Conservation (phyloP, 2,888 invertebrate genomes). For the Pseudococcus jackbeardsleyi region DNA sequence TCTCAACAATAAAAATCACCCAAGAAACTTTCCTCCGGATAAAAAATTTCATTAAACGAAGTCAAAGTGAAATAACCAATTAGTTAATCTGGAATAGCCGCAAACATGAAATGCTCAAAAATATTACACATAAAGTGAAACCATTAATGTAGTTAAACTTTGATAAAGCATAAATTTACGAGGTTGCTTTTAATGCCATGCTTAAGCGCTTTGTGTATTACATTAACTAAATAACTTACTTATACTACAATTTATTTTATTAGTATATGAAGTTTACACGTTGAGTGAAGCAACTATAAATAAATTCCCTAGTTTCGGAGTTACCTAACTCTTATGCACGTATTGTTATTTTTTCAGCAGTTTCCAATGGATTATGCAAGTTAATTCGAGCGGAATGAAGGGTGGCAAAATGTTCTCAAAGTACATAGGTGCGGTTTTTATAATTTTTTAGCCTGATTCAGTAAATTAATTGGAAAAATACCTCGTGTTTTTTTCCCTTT, state of each 20-base stretch:
- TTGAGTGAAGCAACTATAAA: conserved; percentile 6
- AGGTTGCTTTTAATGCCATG: conserved; percentile 13
- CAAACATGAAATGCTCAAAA: neutral
- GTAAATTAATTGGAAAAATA: no score
- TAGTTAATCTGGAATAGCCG: neutral
- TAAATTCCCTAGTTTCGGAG: neutral
- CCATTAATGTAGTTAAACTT: conserved; percentile 24
- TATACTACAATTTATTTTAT: conserved; percentile 22
- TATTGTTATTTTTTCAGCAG: neutral
- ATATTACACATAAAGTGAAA: neutral
- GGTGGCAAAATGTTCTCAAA: neutral
- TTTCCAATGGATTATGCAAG: conserved; percentile 1
- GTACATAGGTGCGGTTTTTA: no score
- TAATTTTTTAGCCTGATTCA: no score
- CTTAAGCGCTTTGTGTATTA: neutral
- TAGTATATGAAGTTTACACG: conserved; percentile 10
- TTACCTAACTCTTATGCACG: neutral
- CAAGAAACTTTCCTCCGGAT: neutral
- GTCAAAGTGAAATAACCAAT: neutral
- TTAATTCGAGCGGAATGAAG: neutral
- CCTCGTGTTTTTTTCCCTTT: no score
- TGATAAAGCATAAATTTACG: conserved; percentile 19
- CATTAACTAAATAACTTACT: conserved; percentile 28
- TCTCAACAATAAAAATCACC: neutral
- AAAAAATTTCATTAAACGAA: neutral